phyloP scores from a whole-genome alignment of 2,888 invertebrate genomes.

The Pheosia tremula region DNA sequence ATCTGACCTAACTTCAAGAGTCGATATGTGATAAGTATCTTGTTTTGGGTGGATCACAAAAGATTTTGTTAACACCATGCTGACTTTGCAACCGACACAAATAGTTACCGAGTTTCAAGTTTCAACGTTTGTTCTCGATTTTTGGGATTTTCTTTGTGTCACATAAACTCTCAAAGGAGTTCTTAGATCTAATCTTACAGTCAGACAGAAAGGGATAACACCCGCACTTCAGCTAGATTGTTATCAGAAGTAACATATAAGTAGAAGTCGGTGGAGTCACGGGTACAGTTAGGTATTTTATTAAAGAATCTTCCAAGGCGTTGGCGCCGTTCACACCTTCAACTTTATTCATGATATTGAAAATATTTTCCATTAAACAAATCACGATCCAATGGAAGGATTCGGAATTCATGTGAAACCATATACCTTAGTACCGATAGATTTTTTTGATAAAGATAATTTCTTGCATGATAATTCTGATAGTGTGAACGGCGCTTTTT shows the following conservation, averaged over 20 bases:
- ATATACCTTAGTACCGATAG: no score
- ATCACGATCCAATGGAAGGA: no score
- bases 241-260: no score
- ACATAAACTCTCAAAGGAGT: constrained; percentile 14
- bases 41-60: constrained; percentile 9
- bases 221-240: constrained; percentile 7
- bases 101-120: constrained; percentile 29
- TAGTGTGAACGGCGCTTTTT: neutral
- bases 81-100: constrained; percentile 14
- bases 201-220: constrained; percentile 24
- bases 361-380: no score
- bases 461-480: no score
- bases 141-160: constrained; percentile 27
- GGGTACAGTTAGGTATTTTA: no score
- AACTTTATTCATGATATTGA: no score
- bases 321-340: no score
- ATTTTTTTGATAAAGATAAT: no score
- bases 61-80: constrained; percentile 18
- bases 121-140: constrained; percentile 24
- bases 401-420: no score
- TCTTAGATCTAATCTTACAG: constrained; percentile 20
- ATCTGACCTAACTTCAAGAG: neutral
- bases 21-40: neutral
- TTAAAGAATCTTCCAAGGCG: no score
- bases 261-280: no score